Evolutionary conservation across 2,888 invertebrate genomes (phyloP), one percentile per base, ranked within the genome.

Genomic region (Furcula furcula): DNA sequence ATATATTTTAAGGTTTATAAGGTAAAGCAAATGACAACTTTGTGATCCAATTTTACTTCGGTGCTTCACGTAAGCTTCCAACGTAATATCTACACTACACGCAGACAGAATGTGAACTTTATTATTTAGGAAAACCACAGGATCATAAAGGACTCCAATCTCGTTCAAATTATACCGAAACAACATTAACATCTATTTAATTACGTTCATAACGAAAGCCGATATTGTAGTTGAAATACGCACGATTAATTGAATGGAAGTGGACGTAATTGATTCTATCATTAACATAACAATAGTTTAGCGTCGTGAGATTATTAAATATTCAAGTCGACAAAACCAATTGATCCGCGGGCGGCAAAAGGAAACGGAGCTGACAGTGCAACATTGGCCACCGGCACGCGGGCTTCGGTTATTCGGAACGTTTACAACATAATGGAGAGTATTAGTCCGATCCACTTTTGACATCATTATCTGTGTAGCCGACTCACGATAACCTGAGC

Each of bases 371-470:
- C 53, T 70, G 74, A 69, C 68, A 58, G 54, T 68, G 72, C 76
- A 75, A 65, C 55, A 68, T 68, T 55, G 53, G 45, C 36, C 43
- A 34, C 29, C 27, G 46, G 46, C 31, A 27, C 48, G 47, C 41
- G 48, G 47, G 52, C 49, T 54, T 37, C 55, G 64, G n/a, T 65
- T 69, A 76, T 77, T 80, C 65, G 65, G 64, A 72, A 65, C 76
- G 70, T 84, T 84, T 79, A 84, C 77, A 84, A 81, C 78, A 81
- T 83, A 86, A 83, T 84, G 79, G 76, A 76, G 80, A 83, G 74
- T 79, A 85, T 86, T 86, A 86, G 87, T 81, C 75, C 81, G 81
- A 86, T 86, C 87, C 86, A 84, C 86, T 86, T 88, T 85, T 87
- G 87, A 86, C 86, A 86, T 88, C 85, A 87, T 86, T 88, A 88